Evolutionary conservation across 1,140 invertebrate genomes (phyloP).

Genomic region (Maconellicoccus hirsutus): DNA sequence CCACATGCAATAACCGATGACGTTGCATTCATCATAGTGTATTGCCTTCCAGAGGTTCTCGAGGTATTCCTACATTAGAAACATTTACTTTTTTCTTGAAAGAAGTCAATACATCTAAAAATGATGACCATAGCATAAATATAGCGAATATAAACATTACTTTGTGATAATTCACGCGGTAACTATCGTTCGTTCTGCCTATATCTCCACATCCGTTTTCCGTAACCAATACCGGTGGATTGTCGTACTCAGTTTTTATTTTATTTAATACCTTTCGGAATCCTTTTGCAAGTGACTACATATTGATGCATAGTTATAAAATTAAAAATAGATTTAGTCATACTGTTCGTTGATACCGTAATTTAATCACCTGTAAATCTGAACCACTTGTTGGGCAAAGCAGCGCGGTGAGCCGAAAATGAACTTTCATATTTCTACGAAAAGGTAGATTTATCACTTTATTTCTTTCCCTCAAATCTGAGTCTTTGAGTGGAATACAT

Average conservation of each 20-base stretch:
- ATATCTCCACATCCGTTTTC: conserved; percentile 54
- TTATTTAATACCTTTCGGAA: conserved; percentile 39
- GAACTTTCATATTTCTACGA: not conserved
- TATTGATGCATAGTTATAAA: not conserved
- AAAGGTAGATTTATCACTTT: not conserved
- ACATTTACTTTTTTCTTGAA: too few species aligned
- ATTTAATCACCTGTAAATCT: too few species aligned
- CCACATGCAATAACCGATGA: conserved; percentile 58
- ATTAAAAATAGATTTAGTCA: too few species aligned
- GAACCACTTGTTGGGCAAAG: too few species aligned
- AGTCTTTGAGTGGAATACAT: not conserved
- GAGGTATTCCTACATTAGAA: conserved; percentile 44
- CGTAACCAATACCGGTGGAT: conserved; percentile 49
- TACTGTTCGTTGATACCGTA: too few species aligned
- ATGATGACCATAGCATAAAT: not conserved
- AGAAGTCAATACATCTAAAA: too few species aligned
- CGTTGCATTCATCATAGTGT: conserved; percentile 47
- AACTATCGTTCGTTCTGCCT: conserved; percentile 40
- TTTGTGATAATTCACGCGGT: conserved; percentile 41
- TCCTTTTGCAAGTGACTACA: conserved; percentile 34
- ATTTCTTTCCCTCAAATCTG: too few species aligned
- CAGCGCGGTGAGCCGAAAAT: too few species aligned
- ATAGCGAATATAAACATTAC: conserved; percentile 30
- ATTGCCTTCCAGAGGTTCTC: conserved; percentile 51
- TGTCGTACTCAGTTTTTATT: conserved; percentile 43